Evolutionary conservation across 1,140 invertebrate species (phyloP).

Genomic region (Tigriopus japonicus): DNA sequence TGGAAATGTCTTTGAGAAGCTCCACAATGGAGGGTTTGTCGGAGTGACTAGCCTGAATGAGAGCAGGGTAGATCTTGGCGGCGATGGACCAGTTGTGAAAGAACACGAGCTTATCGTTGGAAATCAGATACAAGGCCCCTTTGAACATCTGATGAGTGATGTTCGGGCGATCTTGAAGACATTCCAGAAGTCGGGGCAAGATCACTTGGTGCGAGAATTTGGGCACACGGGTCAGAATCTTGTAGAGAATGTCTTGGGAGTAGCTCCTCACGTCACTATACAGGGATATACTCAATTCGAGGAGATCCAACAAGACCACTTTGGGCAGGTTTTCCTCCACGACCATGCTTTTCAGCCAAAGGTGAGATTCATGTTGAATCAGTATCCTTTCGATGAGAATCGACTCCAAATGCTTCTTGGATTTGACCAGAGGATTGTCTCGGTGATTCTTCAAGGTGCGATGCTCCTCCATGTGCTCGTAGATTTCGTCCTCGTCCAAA

Average conservation of each 20-base stretch:
- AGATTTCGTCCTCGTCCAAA: constrained; percentile 10
- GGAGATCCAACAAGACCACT: not conserved
- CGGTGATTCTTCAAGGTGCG: constrained; percentile 3
- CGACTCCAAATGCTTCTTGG: constrained; percentile 10
- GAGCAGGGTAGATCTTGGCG: not conserved
- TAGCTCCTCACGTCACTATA: constrained; percentile 10
- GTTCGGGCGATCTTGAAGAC: not conserved
- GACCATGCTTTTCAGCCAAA: constrained; percentile 12
- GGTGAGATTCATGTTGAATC: constrained; percentile 3
- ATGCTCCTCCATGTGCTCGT: constrained; percentile 9
- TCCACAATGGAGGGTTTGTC: constrained; percentile 11
- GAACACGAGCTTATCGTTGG: not conserved
- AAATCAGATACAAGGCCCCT: constrained; percentile 3
- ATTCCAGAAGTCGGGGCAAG: not conserved
- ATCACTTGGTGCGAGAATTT: not conserved
- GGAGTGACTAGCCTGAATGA: constrained; percentile 1
- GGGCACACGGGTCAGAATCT: not conserved
- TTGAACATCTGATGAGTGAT: constrained; percentile 7
- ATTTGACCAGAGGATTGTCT: not conserved
- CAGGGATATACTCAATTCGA: not conserved
- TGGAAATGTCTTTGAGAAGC: constrained; percentile 1
- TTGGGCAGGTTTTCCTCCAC: not conserved
- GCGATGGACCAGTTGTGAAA: constrained; percentile 3
- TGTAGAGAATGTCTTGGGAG: constrained; percentile 9
- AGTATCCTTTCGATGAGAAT: constrained; percentile 5